phyloP scores from a whole-genome alignment of 2,113 vertebrate genomes.

The Lepisosteus oculatus region DNA sequence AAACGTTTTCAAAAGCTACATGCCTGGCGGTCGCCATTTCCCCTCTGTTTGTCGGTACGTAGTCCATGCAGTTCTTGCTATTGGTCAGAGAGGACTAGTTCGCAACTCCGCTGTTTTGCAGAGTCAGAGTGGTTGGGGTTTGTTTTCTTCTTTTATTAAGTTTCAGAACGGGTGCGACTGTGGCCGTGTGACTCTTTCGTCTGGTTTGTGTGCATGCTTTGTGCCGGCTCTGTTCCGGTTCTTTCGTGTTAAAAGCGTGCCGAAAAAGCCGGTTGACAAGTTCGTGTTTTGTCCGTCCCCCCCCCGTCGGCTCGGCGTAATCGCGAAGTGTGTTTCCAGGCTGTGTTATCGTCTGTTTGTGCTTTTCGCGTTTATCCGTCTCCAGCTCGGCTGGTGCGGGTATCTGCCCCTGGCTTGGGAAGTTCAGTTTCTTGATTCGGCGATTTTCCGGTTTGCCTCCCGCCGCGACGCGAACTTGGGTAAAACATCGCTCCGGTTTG shows the following conservation, averaged over 20 bases:
- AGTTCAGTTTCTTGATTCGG: too few relatives aligned
- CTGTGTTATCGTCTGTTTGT: too few relatives aligned
- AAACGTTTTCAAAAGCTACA: constrained; percentile 49
- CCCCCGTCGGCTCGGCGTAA: neutral
- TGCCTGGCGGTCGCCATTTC: constrained; percentile 49
- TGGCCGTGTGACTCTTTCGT: too few relatives aligned
- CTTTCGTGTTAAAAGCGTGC: neutral
- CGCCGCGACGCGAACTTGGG: too few relatives aligned
- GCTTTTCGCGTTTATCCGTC: too few relatives aligned
- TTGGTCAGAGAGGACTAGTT: constrained; percentile 38
- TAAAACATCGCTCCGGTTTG: too few relatives aligned
- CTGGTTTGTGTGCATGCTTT: neutral
- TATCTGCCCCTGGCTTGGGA: too few relatives aligned
- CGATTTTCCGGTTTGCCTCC: too few relatives aligned
- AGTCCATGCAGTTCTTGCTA: constrained; percentile 47
- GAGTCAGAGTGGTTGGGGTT: constrained; percentile 19
- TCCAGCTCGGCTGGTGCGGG: too few relatives aligned
- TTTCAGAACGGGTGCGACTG: too few relatives aligned
- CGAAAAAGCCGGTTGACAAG: neutral
- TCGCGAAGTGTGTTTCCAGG: neutral
- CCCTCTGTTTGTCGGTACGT: constrained; percentile 63
- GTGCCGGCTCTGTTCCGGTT: neutral
- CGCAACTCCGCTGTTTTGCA: constrained; percentile 32
- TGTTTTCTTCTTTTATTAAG: neutral
- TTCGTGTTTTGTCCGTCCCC: constrained; percentile 1